These are phyloP conservation scores for Acrobasis repandana DNA, from an alignment of 2,888 invertebrate genomes.

Conservation along the genomic window DNA sequence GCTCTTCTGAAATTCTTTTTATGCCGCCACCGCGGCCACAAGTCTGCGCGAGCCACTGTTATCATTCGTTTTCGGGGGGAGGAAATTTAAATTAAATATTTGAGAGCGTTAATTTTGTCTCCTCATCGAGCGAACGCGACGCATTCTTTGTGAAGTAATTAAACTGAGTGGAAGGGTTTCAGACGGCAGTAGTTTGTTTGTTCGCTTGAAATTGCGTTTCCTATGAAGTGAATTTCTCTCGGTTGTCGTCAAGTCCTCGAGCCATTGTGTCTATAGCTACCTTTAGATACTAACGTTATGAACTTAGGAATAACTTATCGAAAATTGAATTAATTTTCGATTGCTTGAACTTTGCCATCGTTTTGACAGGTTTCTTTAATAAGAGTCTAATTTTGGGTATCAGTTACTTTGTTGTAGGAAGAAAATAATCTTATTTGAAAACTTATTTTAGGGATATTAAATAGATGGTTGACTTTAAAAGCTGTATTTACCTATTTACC, in stretches of 20 bases:
- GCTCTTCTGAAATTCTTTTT: slow-evolving; percentile 56
- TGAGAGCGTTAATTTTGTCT: slow-evolving; percentile 83
- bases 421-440: neutral
- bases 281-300: slow-evolving; percentile 40
- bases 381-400: slow-evolving; percentile 10
- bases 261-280: slow-evolving; percentile 46
- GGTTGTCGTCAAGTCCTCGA: slow-evolving; percentile 54
- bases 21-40: slow-evolving; percentile 54
- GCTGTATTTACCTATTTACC: too few relatives aligned
- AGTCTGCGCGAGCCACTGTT: slow-evolving; percentile 65
- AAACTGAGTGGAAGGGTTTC: slow-evolving; percentile 82
- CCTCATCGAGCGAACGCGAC: slow-evolving; percentile 81
- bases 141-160: slow-evolving; percentile 83
- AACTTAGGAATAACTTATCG: slow-evolving; percentile 33
- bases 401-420: neutral
- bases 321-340: slow-evolving; percentile 30
- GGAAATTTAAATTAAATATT: slow-evolving; percentile 83
- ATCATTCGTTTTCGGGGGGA: slow-evolving; percentile 76
- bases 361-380: slow-evolving; percentile 18
- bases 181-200: slow-evolving; percentile 80
- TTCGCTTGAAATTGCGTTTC: slow-evolving; percentile 79
- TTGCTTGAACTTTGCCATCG: slow-evolving; percentile 8
- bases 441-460: neutral
- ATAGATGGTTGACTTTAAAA: neutral
- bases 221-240: slow-evolving; percentile 74